Evolutionary conservation across 2,888 invertebrate genomes (phyloP).

Genomic region (Lithophane leautieri): DNA sequence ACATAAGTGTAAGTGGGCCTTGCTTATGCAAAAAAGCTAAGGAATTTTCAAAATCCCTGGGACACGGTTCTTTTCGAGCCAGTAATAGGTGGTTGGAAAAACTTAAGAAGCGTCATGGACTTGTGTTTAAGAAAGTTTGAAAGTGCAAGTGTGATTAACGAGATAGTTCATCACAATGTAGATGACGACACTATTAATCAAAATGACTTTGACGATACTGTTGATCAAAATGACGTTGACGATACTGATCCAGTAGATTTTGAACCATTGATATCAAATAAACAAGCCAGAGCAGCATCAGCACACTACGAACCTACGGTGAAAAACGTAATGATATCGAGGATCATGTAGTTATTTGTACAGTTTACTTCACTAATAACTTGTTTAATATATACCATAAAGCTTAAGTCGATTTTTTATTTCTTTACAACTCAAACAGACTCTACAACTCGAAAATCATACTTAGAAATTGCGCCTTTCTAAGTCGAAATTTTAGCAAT

Average conservation of each 20-base stretch:
- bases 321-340: background rate
- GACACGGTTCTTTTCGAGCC: background rate
- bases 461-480: no score
- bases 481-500: background rate
- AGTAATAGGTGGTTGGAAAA: background rate
- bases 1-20: background rate
- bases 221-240: background rate
- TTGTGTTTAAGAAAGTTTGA: background rate
- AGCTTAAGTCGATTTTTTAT: no score
- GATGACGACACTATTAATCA: background rate
- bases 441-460: no score
- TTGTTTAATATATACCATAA: no score
- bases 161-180: background rate
- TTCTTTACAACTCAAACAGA: no score
- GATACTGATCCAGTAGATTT: background rate
- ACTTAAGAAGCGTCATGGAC: background rate
- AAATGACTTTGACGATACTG: no score
- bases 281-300: background rate
- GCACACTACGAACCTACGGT: background rate
- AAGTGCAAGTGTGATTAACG: background rate
- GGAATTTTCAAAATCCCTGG: background rate
- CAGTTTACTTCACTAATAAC: no score
- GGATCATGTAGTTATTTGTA: background rate
- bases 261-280: background rate
- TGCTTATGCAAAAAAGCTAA: background rate